Evolutionary conservation across 2,888 invertebrate species (phyloP), one percentile per base, ranked within the genome.

Genomic region (Harmothoe impar): DNA sequence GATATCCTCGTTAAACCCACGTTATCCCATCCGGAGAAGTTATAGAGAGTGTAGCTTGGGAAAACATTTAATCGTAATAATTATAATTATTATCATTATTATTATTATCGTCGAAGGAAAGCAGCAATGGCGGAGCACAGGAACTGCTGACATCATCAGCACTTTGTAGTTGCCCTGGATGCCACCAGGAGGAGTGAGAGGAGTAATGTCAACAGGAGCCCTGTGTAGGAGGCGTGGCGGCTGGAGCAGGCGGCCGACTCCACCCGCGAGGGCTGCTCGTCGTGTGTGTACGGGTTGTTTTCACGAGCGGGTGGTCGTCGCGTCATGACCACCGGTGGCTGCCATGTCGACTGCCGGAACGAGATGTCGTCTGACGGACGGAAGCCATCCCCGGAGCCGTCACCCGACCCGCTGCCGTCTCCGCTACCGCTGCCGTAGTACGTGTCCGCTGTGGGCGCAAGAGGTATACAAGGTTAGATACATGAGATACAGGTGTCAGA

Each of bases 371-470:
- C 90, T 23, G 89, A 68, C 20, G 89, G 89, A 31, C 72, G 89
- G 81, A 77, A 90, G 56, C 90, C 84, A 20, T 52, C 90, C 29
- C 90, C 90, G 10, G 90, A 90, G 12, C 90, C 90, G 81, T 31
- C 81, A n/a, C 78, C 81, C 12, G 43, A 29, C 23, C 90, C 90
- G 51, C 84, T 84, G 31, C 90, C 90, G 23, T 77, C 77, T 72
- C 90, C 90, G 56, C 86, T 86, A 86, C 86, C 86, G 31, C 86
- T 86, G 56, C 86, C 86, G 62, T 81, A 81, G 29, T 1, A 29
- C 0, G 15, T 23, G 1, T 33, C 35, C 43, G 81, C 81, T 81
- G 81, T 81, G 33, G 81, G 81, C 20, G 68, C 5, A n/a, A n/a
- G n/a, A n/a, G n/a, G n/a, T n/a, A n/a, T n/a, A n/a, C 12, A n/a